phyloP scores from a whole-genome alignment of 2,113 vertebrate genomes.

The Gasterosteus nipponicus region DNA sequence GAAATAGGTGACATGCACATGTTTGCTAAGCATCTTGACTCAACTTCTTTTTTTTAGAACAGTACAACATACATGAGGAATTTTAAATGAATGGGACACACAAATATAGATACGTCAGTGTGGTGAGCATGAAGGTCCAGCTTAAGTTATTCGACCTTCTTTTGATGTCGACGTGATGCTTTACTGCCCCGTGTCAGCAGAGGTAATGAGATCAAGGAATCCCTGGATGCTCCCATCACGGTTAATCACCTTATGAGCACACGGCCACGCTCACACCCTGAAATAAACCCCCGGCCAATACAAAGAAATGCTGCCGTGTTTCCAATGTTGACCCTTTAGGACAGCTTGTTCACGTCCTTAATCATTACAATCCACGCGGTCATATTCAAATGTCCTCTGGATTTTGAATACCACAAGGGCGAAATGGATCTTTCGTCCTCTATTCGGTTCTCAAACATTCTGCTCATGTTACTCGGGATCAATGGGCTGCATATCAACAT shows the following conservation, averaged over 20 bases:
- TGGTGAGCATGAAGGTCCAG: slow-evolving; percentile 25
- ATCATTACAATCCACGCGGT: slow-evolving; percentile 30
- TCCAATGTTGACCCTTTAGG: neutral
- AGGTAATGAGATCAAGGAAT: slow-evolving; percentile 69
- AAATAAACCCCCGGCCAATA: slow-evolving; percentile 9
- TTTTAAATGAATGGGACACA: neutral
- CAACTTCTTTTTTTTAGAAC: neutral
- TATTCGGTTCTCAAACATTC: slow-evolving; percentile 13
- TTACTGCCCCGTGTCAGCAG: slow-evolving; percentile 48
- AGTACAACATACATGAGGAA: neutral
- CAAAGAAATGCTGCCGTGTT: slow-evolving; percentile 2
- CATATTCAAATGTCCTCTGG: neutral
- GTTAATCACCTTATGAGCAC: slow-evolving; percentile 38
- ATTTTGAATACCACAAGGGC: slow-evolving; percentile 15
- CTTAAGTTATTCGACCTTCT: slow-evolving; percentile 66
- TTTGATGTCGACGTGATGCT: slow-evolving; percentile 40
- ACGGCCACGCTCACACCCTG: neutral
- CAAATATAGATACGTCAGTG: neutral
- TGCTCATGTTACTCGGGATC: slow-evolving; percentile 8
- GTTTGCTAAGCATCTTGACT: neutral
- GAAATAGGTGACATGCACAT: neutral
- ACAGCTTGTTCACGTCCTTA: slow-evolving; percentile 1
- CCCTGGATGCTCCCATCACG: slow-evolving; percentile 39
- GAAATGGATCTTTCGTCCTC: slow-evolving; percentile 3
- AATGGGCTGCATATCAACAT: slow-evolving; percentile 23